phyloP scores from a whole-genome alignment of 2,797 vertebrate species.

The Atherinosoma microstoma region DNA sequence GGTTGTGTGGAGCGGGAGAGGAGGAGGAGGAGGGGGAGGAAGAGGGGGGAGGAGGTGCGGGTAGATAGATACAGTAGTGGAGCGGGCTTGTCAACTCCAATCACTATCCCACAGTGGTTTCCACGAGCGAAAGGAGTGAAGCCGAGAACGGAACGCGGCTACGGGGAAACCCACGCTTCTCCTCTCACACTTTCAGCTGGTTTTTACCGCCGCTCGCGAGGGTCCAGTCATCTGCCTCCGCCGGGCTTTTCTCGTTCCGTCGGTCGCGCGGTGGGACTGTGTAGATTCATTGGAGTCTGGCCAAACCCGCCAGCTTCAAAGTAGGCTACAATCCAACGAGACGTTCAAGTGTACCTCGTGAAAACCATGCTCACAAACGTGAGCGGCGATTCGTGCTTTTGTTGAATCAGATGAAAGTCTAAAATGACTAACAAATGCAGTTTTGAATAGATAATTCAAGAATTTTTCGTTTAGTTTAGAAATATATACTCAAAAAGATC shows the following conservation, averaged over 20 bases:
- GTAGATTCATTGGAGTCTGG: conserved; percentile 62
- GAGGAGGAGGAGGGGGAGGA: conserved; percentile 36
- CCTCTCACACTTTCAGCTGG: conserved; percentile 10
- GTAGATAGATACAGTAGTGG: conserved; percentile 81
- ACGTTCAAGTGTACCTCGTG: conserved; percentile 46
- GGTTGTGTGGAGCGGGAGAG: conserved; percentile 80
- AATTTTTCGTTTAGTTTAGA: too few relatives aligned
- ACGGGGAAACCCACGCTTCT: conserved; percentile 21
- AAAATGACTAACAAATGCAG: not conserved
- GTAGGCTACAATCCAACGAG: conserved; percentile 62
- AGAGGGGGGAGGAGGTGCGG: conserved; percentile 34
- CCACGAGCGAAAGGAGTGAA: conserved; percentile 21
- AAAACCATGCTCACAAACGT: not conserved
- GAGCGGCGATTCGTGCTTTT: too few relatives aligned
- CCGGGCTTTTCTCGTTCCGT: conserved; percentile 36
- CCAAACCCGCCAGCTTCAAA: conserved; percentile 79
- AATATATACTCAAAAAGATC: too few relatives aligned
- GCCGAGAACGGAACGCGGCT: not conserved
- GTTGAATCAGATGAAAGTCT: not conserved
- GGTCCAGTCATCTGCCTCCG: conserved; percentile 11
- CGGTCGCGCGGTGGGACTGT: conserved; percentile 35
- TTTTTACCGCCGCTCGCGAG: conserved; percentile 21
- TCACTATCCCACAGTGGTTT: conserved; percentile 73
- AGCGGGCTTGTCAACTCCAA: conserved; percentile 85
- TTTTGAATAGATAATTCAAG: too few relatives aligned